These are phyloP conservation scores for Andrena praecox DNA, from an alignment of 2,888 invertebrate genomes.

Conservation along the genomic window DNA sequence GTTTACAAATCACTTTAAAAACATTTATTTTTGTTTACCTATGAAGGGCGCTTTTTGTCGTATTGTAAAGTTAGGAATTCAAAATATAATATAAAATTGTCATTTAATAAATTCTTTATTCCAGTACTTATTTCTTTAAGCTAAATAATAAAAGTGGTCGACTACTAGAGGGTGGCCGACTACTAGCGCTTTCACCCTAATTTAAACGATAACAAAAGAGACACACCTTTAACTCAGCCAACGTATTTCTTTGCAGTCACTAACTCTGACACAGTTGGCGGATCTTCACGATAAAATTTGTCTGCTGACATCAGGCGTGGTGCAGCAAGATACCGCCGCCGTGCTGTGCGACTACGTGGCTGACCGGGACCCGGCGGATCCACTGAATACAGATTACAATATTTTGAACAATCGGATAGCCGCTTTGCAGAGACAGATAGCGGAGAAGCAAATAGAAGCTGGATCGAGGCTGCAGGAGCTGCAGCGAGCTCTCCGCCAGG, in stretches of 20 bases:
- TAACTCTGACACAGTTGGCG: constrained; percentile 78
- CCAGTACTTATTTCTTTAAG: no score
- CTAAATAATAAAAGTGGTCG: no score
- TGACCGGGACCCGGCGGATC: constrained; percentile 3
- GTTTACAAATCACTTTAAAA: no score
- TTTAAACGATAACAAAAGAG: no score
- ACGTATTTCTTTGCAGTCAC: constrained; percentile 66
- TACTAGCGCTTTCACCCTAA: no score
- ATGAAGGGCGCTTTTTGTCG: no score
- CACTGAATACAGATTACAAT: constrained; percentile 69
- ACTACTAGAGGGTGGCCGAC: no score
- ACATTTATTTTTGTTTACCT: no score
- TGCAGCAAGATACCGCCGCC: constrained; percentile 63
- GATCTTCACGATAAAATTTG: constrained; percentile 81
- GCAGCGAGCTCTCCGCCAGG: constrained; percentile 72
- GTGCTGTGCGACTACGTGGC: constrained; percentile 23
- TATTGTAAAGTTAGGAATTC: no score
- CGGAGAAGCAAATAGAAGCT: constrained; percentile 77
- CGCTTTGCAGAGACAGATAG: constrained; percentile 78
- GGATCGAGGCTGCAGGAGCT: constrained; percentile 74
- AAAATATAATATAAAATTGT: no score
- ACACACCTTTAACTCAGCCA: not conserved
- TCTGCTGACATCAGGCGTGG: constrained; percentile 74
- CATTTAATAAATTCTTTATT: no score
- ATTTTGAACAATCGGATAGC: constrained; percentile 76